Evolutionary conservation across 2,888 invertebrate genomes (phyloP), one percentile per base, ranked within the genome.

Genomic region (Petrolisthes cinctipes): DNA sequence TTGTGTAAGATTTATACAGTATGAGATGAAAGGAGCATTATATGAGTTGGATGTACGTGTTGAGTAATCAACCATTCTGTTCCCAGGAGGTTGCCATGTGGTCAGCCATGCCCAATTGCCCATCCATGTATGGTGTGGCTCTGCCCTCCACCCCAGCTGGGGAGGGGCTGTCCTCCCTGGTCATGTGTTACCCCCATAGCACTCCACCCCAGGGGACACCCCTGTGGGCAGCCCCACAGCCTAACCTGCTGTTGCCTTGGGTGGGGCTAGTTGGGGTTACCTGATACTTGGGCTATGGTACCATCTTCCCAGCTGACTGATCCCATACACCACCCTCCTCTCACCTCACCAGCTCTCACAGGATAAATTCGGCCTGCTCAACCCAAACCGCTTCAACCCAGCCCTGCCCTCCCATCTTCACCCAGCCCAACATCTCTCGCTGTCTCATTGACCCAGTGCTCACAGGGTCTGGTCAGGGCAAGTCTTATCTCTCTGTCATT

Each of bases 21-120:
- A 61, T 61, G 17, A 61, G 61, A 61, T 61, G 61, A 17, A 9
- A 11, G 61, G 61, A 11, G 61, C 9, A 9, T 61, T 61, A 11
- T 9, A 17, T 61, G 61, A 61, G 17, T 17, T 61, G 61, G 17
- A 80, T 57, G 76, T 23, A 76, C 83, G 61, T 76, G 61, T 54
- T 82, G 54, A 86, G 86, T 86, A 86, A 86, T 86, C 17, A 83
- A 82, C 66, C 82, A 86, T 86, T 86, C 82, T 82, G 66, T 86
- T 86, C 86, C 86, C 86, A 86, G 86, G 86, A 86, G 86, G 86
- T 86, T 86, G 86, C 82, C 86, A 86, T 82, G 86, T 82, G 86
- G 86, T 82, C 86, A 86, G 86, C 86, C 82, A 86, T 83, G 86
- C 86, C 86, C 86, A 82, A 86, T 86, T 78, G 86, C 82, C 86